Evolutionary conservation across 2,113 vertebrate genomes (phyloP).

Genomic region (Anhinga rufa): DNA sequence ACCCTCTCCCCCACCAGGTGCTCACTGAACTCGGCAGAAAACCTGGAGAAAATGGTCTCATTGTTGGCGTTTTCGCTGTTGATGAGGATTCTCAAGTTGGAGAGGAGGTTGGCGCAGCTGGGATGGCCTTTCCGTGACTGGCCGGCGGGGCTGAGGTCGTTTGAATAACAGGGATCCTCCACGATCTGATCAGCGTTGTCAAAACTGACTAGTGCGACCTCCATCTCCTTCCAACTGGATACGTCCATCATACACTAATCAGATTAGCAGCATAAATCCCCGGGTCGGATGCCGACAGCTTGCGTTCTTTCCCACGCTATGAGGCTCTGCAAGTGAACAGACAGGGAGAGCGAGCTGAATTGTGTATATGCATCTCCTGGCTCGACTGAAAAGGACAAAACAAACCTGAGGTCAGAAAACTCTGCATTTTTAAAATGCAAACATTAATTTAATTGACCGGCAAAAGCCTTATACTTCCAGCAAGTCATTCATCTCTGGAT

Average conservation of each 20-base stretch:
- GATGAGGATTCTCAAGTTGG: conserved; percentile 83
- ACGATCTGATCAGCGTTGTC: conserved; percentile 80
- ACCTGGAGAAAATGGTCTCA: conserved; percentile 82
- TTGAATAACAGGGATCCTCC: conserved; percentile 78
- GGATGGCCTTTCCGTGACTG: conserved; percentile 60
- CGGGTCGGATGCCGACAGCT: neutral
- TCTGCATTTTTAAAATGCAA: neutral
- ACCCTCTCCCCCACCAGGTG: conserved; percentile 79
- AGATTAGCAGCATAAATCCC: conserved; percentile 57
- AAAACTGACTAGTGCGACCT: conserved; percentile 88
- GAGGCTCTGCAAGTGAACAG: conserved; percentile 46
- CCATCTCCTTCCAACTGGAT: conserved; percentile 84
- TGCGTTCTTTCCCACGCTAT: conserved; percentile 3
- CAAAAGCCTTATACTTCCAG: neutral
- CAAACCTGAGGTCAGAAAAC: neutral
- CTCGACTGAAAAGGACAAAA: neutral
- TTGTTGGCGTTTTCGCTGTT: conserved; percentile 78
- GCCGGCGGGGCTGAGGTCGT: conserved; percentile 61
- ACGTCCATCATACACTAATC: conserved; percentile 70
- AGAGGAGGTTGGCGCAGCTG: conserved; percentile 81
- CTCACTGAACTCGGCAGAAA: conserved; percentile 80
- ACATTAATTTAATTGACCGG: neutral
- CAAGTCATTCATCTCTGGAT: neutral
- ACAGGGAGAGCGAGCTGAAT: conserved; percentile 27
- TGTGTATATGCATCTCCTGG: rapidly evolving